A percentile compares a stretch with the other conserved stretches of the same genome.
Evolutionary conservation across 2,113 vertebrate genomes (phyloP).

Genomic region (Caloenas nicobarica): DNA sequence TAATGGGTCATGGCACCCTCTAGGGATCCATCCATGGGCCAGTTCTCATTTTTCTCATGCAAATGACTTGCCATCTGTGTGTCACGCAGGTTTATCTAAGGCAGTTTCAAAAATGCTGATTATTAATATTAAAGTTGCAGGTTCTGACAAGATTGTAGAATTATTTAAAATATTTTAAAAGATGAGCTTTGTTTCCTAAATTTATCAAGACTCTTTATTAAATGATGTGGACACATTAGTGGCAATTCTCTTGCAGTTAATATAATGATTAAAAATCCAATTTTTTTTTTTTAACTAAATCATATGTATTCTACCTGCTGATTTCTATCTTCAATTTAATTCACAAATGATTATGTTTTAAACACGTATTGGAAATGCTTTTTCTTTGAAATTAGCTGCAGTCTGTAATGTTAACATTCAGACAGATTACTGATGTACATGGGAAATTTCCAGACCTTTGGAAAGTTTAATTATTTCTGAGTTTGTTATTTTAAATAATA

Average conservation of each 20-base stretch:
- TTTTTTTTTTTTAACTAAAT: not conserved
- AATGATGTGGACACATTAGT: not conserved
- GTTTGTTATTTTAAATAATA: not conserved
- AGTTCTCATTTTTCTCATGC: constrained; percentile 66
- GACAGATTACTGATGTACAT: not conserved
- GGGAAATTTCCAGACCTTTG: not conserved
- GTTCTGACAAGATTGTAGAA: not conserved
- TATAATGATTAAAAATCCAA: not conserved
- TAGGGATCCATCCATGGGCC: constrained; percentile 41
- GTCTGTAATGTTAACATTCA: not conserved
- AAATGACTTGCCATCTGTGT: constrained; percentile 74
- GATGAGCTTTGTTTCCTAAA: not conserved
- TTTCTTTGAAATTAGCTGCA: not conserved
- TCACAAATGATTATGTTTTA: not conserved
- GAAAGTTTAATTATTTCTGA: not conserved
- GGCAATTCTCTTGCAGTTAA: not conserved
- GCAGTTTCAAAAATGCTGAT: constrained; percentile 33
- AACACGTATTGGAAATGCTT: not conserved
- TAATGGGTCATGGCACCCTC: constrained; percentile 68
- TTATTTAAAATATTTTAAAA: not conserved
- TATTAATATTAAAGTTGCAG: constrained; percentile 30
- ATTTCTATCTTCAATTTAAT: not conserved
- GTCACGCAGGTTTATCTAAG: constrained; percentile 51
- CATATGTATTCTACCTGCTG: not conserved
- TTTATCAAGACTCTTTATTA: not conserved